These are phyloP conservation scores for Lycia hirtaria DNA, from an alignment of 2,888 invertebrate genomes.

Conservation along the genomic window DNA sequence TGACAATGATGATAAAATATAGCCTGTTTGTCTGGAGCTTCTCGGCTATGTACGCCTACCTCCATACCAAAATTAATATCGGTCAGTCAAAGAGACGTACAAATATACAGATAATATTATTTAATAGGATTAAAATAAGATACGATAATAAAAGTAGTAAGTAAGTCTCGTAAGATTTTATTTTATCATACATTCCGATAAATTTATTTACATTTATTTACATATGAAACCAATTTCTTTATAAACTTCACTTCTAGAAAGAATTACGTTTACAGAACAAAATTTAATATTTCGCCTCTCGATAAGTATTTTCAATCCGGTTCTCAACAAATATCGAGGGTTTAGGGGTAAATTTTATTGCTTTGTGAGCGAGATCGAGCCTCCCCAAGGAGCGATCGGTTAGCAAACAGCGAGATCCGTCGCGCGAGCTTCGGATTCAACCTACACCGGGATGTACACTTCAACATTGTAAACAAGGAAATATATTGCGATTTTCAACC, in stretches of 20 bases:
- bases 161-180: too few species aligned
- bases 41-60: too few species aligned
- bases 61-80: too few species aligned
- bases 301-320: conserved; percentile 48
- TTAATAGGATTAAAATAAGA: too few species aligned
- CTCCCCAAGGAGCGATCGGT: conserved; percentile 79
- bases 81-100: too few species aligned
- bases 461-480: conserved; percentile 33
- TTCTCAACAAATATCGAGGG: conserved; percentile 65
- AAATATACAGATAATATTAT: too few species aligned
- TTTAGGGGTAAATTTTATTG: conserved; percentile 72
- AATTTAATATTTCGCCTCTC: conserved; percentile 24
- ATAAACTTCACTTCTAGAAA: background rate
- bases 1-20: too few species aligned
- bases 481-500: conserved; percentile 38
- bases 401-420: conserved; percentile 73
- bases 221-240: background rate
- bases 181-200: too few species aligned
- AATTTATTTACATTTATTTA: too few species aligned
- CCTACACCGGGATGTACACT: conserved; percentile 36
- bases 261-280: conserved; percentile 2
- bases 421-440: conserved; percentile 53
- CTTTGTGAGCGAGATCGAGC: conserved; percentile 65
- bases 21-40: too few species aligned
- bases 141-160: too few species aligned